Base-by-base conservation (phyloP, 1,140 invertebrate species). In the Magallana angulata region DNA sequence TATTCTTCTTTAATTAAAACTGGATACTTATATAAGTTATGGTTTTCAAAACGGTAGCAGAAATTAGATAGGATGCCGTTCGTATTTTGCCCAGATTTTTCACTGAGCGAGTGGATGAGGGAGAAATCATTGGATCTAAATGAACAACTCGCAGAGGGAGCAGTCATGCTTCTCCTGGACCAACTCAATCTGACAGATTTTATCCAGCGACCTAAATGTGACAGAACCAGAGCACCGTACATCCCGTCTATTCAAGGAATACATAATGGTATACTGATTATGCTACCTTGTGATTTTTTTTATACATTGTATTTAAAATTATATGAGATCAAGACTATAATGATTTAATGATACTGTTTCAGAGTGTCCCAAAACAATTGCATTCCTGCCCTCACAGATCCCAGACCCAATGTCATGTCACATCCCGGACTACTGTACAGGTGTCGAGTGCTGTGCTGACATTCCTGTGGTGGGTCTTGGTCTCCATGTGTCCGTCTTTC, bases 361-460 rank as follows among this genome's bases (percentile, higher is more conserved):
- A 88, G 87, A 59, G 18, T 88, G 87, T 82, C 58, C 57, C 16
- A 18, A 83, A 3, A 68, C 48, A 14, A 60, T 88, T 16, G 14
- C 12, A 4, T 24, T 62, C 58, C 83, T 84, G 1, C 18, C 57
- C 1, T 64, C 84, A n/a, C 6, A 62, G 8, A 57, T 36, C 1
- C 48, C 80, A 14, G 18, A 30, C 5, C 68, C 83, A 5, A 68
- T 88, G n/a, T 71, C 84, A 1, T 88, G 87, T 64, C 59, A 62
- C 18, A 58, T 88, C 14, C 83, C 87, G 11, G 71, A 64, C 59
- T 88, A 82, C 57, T 89, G 88, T 87, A 85, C 85, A 18, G 90
- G 90, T 0, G 64, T 90, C 6, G 84, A 86, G n/a, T 91, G 90
- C 48, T 91, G 90, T 87, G 57, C 83, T 1, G 82, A 90, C 1